phyloP scores from a whole-genome alignment of 2,888 invertebrate species.

The Homarus gammarus region DNA sequence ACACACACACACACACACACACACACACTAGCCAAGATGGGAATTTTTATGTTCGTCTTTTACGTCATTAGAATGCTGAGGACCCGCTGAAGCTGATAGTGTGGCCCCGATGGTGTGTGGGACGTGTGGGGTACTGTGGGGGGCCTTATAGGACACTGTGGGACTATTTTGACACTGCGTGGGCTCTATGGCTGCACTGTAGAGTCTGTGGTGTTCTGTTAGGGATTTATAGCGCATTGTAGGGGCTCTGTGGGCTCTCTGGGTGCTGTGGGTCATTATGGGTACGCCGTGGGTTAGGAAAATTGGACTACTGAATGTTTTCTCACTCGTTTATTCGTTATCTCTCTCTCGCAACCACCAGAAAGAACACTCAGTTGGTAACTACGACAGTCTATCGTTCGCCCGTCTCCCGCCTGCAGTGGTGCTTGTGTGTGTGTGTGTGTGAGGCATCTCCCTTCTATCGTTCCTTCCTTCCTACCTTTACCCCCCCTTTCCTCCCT shows the following conservation, averaged over 20 bases:
- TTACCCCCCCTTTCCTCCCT: too few species aligned
- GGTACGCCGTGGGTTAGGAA: too few species aligned
- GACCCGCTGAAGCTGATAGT: background rate
- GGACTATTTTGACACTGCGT: background rate
- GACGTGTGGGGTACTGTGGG: background rate
- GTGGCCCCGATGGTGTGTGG: background rate
- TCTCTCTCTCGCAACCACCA: too few species aligned
- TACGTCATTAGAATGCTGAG: slow-evolving; percentile 38
- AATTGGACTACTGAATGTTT: too few species aligned
- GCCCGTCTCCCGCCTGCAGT: too few species aligned
- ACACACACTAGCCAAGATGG: background rate
- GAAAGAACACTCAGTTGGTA: too few species aligned
- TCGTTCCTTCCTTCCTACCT: too few species aligned
- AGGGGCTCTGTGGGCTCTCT: background rate
- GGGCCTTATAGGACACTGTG: background rate
- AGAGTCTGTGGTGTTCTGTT: background rate
- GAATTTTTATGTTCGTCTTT: slow-evolving; percentile 41
- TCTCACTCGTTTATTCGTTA: too few species aligned
- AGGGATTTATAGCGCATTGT: background rate
- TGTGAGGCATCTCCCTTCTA: too few species aligned
- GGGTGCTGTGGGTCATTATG: background rate
- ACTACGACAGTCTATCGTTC: too few species aligned
- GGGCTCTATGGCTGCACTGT: background rate
- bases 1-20: background rate
- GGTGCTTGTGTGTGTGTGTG: too few species aligned